Base-by-base conservation (phyloP, 2,113 vertebrate genomes). In the zebrafish (Danio rerio) region DNA sequence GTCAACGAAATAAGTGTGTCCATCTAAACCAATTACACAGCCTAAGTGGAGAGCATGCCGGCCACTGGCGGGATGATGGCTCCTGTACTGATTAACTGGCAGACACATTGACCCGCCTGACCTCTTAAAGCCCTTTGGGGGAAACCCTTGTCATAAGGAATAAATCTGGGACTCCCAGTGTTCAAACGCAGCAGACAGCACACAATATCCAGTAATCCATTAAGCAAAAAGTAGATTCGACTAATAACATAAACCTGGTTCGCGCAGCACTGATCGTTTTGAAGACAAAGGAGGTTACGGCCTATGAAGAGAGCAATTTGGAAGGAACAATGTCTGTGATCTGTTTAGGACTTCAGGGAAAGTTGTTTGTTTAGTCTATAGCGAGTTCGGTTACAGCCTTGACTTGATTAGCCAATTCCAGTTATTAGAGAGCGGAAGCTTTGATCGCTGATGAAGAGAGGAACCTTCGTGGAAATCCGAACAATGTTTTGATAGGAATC, bases 71-170 rank as follows among this genome's bases (percentile, higher is more conserved):
- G 81, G 82, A n/a, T 65, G 80, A 86, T 86, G 80, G 82, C 80
- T 84, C 83, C 82, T 84, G 55, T 85, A 78, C 83, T 86, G 87
- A 88, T 86, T 88, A 88, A 82, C 84, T 62, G 83, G 82, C 81
- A 88, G 83, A 88, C 87, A 83, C 82, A 82, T 86, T 88, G 85
- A 88, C 87, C 87, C 55, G 66, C 71, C 73, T 84, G 81, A 81
- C 86, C 78, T 74, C 50, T 81, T 69, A 80, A 83, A 78, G 78
- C 81, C 86, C 81, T 55, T 52, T 80, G 82, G 87, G 80, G 72
- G 70, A 84, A 86, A 83, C 80, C 82, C 84, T 81, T 83, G 84
- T 86, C 83, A 87, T 84, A 76, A 85, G 75, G 71, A 50, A 84
- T 84, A 79, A 87, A 86, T 84, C 80, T 77, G 70, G 21, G 43